Percentiles rank a stretch among this genome's conserved stretches.
These are phyloP conservation scores for Lagothrix lagotricha DNA, from an alignment of 2,797 vertebrate genomes.

Conservation along the genomic window DNA sequence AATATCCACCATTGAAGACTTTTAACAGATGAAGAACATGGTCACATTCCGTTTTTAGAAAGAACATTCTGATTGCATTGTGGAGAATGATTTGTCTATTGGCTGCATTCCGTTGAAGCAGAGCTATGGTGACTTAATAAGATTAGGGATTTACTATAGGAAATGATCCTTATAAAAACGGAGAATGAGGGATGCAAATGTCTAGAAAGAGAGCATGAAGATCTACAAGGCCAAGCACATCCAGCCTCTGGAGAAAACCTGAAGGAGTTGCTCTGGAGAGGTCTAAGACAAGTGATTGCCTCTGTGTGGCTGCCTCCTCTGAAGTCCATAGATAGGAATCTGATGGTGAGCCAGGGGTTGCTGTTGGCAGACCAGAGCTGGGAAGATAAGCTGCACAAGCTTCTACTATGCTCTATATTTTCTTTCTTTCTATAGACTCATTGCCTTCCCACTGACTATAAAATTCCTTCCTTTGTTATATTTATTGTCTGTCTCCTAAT, in stretches of 20 bases:
- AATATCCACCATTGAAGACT: neutral
- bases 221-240: neutral
- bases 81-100: neutral
- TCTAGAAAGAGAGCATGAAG: neutral
- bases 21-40: neutral
- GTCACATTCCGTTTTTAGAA: neutral
- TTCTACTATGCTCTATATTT: neutral
- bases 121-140: neutral
- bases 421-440: neutral
- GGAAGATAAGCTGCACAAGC: neutral
- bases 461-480: neutral
- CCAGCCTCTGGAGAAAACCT: rapidly evolving
- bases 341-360: neutral
- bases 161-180: neutral
- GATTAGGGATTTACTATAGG: neutral
- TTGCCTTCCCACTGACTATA: neutral
- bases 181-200: neutral
- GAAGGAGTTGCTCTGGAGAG: neutral
- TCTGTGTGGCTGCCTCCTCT: neutral
- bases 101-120: neutral
- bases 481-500: neutral
- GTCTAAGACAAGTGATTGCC: no score
- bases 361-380: neutral
- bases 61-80: neutral
- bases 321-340: neutral